Evolutionary conservation across 2,888 invertebrate species (phyloP).

Genomic region (Rutpela maculata): DNA sequence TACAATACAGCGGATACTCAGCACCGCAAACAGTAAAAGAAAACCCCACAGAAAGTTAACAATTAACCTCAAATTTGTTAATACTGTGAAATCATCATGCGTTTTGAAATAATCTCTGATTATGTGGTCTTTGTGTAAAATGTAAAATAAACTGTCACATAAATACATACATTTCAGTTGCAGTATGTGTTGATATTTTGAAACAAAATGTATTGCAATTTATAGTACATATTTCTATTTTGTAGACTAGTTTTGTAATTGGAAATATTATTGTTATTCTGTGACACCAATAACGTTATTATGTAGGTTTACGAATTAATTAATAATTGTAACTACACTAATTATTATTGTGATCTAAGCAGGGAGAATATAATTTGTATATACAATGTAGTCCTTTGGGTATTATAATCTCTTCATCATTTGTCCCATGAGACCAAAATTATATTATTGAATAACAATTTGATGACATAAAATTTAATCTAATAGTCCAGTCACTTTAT

Average conservation of each 20-base stretch:
- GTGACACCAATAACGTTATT: not conserved
- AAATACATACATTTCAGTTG: not conserved
- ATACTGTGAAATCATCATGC: no score
- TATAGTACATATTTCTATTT: not conserved
- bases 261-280: not conserved
- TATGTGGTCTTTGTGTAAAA: not conserved
- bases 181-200: not conserved
- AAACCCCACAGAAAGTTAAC: no score
- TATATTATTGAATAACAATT: not conserved
- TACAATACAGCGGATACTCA: no score
- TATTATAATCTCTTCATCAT: not conserved
- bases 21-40: no score
- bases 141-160: not conserved
- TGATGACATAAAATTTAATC: not conserved
- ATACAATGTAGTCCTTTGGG: not conserved
- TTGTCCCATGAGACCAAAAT: not conserved
- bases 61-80: no score
- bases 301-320: not conserved
- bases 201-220: not conserved
- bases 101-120: no score
- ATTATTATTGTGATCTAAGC: not conserved
- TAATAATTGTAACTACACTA: not conserved
- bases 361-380: not conserved
- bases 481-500: no score
- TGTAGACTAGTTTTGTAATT: not conserved